A percentile compares a stretch with the other conserved stretches of the same genome.
phyloP scores from a whole-genome alignment of 2,888 invertebrate species.

The Rhorus exstirpatorius region DNA sequence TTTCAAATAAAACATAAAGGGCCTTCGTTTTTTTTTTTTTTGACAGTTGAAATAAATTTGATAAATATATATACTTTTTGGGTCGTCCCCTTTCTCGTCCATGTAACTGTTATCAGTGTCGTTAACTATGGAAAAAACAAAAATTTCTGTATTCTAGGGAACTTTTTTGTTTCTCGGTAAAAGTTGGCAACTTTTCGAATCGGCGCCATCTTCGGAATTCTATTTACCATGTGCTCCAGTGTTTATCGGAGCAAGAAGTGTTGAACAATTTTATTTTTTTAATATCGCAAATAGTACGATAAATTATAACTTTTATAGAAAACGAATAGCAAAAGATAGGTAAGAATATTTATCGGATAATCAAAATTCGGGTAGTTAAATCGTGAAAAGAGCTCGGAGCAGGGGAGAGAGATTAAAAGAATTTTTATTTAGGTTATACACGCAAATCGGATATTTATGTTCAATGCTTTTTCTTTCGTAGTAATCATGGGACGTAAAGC shows the following conservation, averaged over 20 bases:
- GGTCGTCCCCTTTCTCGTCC: neutral
- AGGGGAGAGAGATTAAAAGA: no score
- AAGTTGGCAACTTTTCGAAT: neutral
- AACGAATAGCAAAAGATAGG: neutral
- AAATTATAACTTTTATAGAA: neutral
- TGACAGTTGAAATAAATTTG: slow-evolving; percentile 45
- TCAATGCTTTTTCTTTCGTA: neutral
- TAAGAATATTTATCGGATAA: neutral
- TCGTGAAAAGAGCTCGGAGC: no score
- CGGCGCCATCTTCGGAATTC: neutral
- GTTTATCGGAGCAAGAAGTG: neutral
- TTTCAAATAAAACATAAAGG: neutral
- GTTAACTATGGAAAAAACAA: neutral
- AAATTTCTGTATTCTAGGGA: neutral
- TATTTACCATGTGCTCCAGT: neutral
- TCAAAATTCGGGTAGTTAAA: no score
- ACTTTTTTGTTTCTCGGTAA: neutral
- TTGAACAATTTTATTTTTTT: neutral
- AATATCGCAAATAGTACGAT: neutral
- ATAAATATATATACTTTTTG: neutral
- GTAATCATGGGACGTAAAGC: slow-evolving; percentile 94
- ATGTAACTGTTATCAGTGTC: neutral
- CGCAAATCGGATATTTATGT: neutral
- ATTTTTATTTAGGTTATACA: slow-evolving; percentile 45
- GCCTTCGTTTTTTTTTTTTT: neutral